Evolutionary conservation across 2,113 vertebrate species (phyloP), one percentile per base, ranked within the genome.

Genomic region (Atrichornis clamosus): DNA sequence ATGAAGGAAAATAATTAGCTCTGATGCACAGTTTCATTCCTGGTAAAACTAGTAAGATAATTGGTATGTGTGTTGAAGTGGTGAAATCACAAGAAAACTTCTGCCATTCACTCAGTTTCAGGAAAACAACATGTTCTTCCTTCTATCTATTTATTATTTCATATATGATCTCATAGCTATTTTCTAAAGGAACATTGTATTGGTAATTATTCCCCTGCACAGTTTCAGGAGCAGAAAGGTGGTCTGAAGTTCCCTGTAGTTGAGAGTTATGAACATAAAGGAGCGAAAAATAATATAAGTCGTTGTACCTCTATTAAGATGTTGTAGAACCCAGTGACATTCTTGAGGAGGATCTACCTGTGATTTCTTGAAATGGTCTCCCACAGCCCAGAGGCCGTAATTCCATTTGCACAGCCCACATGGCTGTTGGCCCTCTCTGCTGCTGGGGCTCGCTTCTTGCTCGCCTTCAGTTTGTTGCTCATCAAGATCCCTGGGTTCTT

Each of bases 311-410:
- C 15, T 74, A 8, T 70, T 50, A 74, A 26, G 28, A 41, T 50
- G 6, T 32, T 33, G 12, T 28, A 70, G 35, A 94, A n/a, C 17
- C 7, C 1, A 4, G 11, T 35, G 23, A 60, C 20, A 74, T 33
- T 64, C n/a, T 24, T 77, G 15, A 55, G 10, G 4, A 35, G 27
- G 12, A 58, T 42, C 10, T 63, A 46, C 27, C 26, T 55, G 23
- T 46, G 21, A 58, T 87, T 91, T 84, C 32, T 84, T 82, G 15
- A 50, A 84, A 84, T 55, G 2, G 46, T 15, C 4, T 35, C 6
- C 20, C 2, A 12, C 8, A 56, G 8, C 10, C 26, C n/a, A 60
- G 16, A 9, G 16, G 17, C 24, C 3, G 1, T 44, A 35, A 3
- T 52, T 17, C 9, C 27, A 42, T 85, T 67, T 41, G 28, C 19